phyloP scores from a whole-genome alignment of 2,113 vertebrate genomes.

The Aegypius monachus region DNA sequence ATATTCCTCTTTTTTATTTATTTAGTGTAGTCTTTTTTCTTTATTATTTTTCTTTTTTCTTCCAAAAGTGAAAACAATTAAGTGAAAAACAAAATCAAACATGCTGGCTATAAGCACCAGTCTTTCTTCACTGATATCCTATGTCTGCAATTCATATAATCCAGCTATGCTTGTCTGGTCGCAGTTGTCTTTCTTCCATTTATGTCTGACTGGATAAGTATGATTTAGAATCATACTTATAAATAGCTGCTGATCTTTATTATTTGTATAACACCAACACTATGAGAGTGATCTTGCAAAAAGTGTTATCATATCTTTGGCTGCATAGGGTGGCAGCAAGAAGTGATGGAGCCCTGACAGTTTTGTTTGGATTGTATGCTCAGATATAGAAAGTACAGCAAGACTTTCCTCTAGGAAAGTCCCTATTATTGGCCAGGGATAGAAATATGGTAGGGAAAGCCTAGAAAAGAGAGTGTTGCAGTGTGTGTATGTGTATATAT shows the following conservation, averaged over 20 bases:
- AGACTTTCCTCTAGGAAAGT: background rate
- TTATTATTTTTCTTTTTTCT: background rate
- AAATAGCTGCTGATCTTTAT: background rate
- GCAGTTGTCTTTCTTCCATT: background rate
- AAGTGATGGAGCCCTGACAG: background rate
- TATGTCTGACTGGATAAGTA: background rate
- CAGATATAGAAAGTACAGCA: background rate
- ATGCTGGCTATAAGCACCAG: background rate
- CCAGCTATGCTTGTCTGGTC: background rate
- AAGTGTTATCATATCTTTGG: background rate
- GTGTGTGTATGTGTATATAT: background rate
- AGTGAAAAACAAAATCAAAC: background rate
- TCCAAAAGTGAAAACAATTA: background rate
- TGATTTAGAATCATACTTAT: background rate
- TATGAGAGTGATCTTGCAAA: background rate
- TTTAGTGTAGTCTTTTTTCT: background rate
- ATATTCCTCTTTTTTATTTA: background rate
- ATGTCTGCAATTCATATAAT: background rate
- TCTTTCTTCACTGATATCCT: background rate
- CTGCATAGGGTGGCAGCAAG: background rate
- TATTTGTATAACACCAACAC: background rate
- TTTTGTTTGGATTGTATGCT: background rate
- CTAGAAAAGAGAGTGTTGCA: background rate
- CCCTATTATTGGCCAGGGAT: background rate
- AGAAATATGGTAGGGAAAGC: background rate